Percentiles rank a stretch among this genome's conserved stretches.
Evolutionary conservation across 2,113 vertebrate species (phyloP).

Genomic region (Maccullochella peelii): DNA sequence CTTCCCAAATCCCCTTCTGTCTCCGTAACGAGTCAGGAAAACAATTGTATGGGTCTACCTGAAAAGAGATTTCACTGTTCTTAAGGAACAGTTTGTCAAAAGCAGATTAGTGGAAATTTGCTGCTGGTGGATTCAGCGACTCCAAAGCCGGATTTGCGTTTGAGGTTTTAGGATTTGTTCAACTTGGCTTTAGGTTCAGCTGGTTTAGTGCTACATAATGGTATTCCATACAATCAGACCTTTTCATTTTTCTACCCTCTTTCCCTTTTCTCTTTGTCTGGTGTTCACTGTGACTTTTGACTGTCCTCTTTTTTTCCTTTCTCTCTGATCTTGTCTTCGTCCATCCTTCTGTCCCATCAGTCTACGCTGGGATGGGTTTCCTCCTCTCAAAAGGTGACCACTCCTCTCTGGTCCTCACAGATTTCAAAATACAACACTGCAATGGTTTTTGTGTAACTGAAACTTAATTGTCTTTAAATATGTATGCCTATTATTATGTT

Average conservation of each 20-base stretch:
- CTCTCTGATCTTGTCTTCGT: constrained; percentile 59
- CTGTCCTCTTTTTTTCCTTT: constrained; percentile 71
- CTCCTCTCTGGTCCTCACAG: constrained; percentile 60
- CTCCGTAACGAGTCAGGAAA: constrained; percentile 16
- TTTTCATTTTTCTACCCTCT: constrained; percentile 19
- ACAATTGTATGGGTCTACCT: constrained; percentile 78
- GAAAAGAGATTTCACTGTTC: constrained; percentile 30
- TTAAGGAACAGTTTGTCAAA: constrained; percentile 27
- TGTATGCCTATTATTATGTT: background rate
- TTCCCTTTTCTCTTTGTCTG: constrained; percentile 23
- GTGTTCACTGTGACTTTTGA: constrained; percentile 75
- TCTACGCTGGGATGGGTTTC: constrained; percentile 91
- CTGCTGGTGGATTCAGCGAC: constrained; percentile 16
- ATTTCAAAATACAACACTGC: background rate
- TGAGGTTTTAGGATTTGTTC: constrained; percentile 37
- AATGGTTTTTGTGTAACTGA: background rate
- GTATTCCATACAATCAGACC: constrained; percentile 64
- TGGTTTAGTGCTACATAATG: constrained; percentile 30
- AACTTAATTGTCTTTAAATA: constrained; percentile 3
- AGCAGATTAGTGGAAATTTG: constrained; percentile 51
- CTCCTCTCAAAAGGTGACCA: constrained; percentile 88
- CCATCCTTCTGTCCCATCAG: constrained; percentile 80
- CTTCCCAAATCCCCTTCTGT: constrained; percentile 49
- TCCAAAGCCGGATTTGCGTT: constrained; percentile 16
- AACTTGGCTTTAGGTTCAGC: constrained; percentile 10